Evolutionary conservation across 2,888 invertebrate genomes (phyloP).

Genomic region (Candidula unifasciata): DNA sequence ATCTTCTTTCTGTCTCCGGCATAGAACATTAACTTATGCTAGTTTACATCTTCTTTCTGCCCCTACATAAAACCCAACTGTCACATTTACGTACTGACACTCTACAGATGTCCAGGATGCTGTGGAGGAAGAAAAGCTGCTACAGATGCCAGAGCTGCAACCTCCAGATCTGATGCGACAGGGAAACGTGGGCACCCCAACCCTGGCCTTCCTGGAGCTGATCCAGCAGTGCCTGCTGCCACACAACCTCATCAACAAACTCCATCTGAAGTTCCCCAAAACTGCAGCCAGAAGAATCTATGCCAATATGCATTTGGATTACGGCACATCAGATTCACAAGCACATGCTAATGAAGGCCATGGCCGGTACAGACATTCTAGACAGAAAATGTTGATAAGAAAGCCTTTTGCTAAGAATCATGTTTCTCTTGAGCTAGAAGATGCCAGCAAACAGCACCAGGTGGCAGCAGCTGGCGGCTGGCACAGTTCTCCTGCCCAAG

Average conservation of each 20-base stretch:
- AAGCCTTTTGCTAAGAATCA: not conserved
- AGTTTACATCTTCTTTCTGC: too few species aligned
- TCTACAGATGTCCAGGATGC: constrained; percentile 18
- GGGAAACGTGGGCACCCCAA: constrained; percentile 82
- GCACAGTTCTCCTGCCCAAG: too few species aligned
- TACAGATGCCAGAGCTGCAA: constrained; percentile 71
- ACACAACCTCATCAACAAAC: constrained; percentile 78
- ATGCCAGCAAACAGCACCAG: too few species aligned
- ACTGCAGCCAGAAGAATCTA: constrained; percentile 76
- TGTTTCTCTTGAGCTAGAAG: not conserved
- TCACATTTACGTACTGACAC: not conserved
- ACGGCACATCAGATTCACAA: constrained; percentile 59
- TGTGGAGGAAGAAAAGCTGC: constrained; percentile 63
- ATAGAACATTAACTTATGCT: too few species aligned
- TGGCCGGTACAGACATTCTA: not conserved
- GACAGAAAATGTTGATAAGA: not conserved
- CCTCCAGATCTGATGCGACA: constrained; percentile 79
- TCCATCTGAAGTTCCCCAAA: constrained; percentile 77
- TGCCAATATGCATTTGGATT: constrained; percentile 79
- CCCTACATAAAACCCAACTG: too few species aligned
- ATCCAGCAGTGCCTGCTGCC: constrained; percentile 79
- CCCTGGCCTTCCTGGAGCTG: constrained; percentile 78
- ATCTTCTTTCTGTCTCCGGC: not conserved
- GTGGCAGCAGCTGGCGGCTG: too few species aligned
- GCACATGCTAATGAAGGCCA: not conserved